Percentiles rank a stretch among this genome's conserved stretches.
Evolutionary conservation across 2,888 invertebrate species (phyloP).

Genomic region (Chouioia cunea): DNA sequence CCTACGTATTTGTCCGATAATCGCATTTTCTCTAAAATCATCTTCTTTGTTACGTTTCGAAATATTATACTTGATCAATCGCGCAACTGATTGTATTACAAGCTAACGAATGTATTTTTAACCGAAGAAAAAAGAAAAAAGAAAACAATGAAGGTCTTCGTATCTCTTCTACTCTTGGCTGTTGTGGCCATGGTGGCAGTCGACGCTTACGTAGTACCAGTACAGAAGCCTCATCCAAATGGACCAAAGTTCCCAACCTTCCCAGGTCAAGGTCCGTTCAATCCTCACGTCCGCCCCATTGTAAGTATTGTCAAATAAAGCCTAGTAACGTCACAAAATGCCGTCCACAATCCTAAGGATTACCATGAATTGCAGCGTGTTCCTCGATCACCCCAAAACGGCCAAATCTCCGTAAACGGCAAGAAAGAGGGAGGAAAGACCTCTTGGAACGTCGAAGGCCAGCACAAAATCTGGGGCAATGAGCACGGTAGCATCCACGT

Average conservation of each 20-base stretch:
- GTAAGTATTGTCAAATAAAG: not conserved
- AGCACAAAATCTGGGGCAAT: conserved; percentile 30
- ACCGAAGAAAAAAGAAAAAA: not conserved
- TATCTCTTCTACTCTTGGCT: not conserved
- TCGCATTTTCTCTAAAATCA: too few relatives aligned
- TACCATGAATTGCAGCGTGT: conserved; percentile 8
- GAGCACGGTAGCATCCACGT: conserved; percentile 32
- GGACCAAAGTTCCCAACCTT: too few relatives aligned
- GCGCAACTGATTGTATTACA: too few relatives aligned
- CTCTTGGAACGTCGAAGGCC: conserved; percentile 27
- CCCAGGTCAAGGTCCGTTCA: conserved; percentile 43
- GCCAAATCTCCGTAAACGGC: conserved; percentile 4
- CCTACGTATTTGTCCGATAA: too few relatives aligned
- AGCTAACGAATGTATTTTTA: too few relatives aligned
- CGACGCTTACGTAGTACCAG: conserved; percentile 4
- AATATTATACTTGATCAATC: too few relatives aligned
- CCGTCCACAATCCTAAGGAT: not conserved
- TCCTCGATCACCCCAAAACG: conserved; percentile 14
- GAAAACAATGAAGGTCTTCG: conserved; percentile 21
- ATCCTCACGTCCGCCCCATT: conserved; percentile 16
- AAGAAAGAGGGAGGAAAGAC: conserved; percentile 30
- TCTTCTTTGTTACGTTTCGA: too few relatives aligned
- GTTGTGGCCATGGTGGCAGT: conserved; percentile 2
- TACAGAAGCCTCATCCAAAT: not conserved
- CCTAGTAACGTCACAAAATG: not conserved